These are phyloP conservation scores for Drosophila melanogaster DNA, from an alignment of 1,140 invertebrate genomes.

Conservation along the genomic window DNA sequence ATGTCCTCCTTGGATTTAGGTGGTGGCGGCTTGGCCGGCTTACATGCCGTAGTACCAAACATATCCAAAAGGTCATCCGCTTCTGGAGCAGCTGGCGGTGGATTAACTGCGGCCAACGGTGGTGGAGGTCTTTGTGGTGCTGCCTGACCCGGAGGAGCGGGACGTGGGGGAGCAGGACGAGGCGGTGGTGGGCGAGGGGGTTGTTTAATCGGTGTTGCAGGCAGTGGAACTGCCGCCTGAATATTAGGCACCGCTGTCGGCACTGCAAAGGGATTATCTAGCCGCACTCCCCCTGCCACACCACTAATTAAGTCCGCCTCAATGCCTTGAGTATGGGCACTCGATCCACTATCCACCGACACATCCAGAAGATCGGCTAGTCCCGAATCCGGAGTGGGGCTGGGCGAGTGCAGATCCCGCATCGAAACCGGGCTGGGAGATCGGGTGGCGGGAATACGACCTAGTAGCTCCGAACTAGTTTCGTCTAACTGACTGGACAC, in stretches of 20 bases:
- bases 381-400: constrained; percentile 90
- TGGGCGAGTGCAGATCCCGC: constrained; percentile 91
- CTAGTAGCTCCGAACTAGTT: constrained; percentile 92
- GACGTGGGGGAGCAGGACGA: constrained; percentile 84
- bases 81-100: constrained; percentile 38
- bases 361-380: constrained; percentile 89
- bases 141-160: constrained; percentile 79
- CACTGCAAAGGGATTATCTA: constrained; percentile 78
- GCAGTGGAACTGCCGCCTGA: constrained; percentile 60
- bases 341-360: constrained; percentile 70
- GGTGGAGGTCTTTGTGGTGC: constrained; percentile 69
- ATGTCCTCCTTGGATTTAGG: constrained; percentile 87
- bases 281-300: background rate
- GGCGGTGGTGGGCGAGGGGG: constrained; percentile 81
- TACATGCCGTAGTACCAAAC: constrained; percentile 83
- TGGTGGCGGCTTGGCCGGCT: constrained; percentile 84
- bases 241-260: constrained; percentile 72
- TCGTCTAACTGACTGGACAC: constrained; percentile 95
- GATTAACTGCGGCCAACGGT: constrained; percentile 15
- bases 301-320: constrained; percentile 59
- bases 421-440: constrained; percentile 93
- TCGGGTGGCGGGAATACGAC: constrained; percentile 91
- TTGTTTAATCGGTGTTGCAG: constrained; percentile 61
- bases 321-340: constrained; percentile 61
- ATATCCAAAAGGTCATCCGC: constrained; percentile 85